Conservation (phyloP, 2,797 vertebrate genomes). For the Falco columbarius region DNA sequence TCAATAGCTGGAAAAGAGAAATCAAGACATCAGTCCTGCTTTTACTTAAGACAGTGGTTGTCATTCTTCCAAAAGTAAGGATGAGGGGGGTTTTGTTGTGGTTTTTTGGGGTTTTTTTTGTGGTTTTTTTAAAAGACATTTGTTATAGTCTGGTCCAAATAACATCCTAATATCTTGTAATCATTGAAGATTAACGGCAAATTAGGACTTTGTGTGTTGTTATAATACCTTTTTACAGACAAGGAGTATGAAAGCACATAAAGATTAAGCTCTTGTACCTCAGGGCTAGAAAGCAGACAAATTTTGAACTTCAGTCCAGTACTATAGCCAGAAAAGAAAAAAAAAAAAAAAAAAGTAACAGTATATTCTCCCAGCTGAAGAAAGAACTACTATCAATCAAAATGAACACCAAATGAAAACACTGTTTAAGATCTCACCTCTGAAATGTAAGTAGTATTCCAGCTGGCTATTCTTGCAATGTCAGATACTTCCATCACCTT, state of each 20-base stretch:
- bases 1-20: not conserved
- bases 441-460: not conserved
- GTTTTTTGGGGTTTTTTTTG: too few species aligned
- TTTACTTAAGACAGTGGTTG: not conserved
- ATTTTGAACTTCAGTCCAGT: not conserved
- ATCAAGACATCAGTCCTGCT: not conserved
- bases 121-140: not conserved
- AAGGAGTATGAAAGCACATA: not conserved
- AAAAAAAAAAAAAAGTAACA: not conserved
- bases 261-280: not conserved
- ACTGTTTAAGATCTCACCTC: not conserved
- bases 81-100: too few species aligned
- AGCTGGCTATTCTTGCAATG: not conserved
- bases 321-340: not conserved
- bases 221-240: not conserved
- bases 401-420: not conserved
- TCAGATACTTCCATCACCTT: not conserved
- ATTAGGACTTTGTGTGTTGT: not conserved
- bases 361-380: not conserved
- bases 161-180: not conserved
- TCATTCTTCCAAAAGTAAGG: not conserved
- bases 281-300: not conserved
- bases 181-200: not conserved
- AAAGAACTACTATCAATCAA: not conserved
- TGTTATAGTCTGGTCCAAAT: not conserved